Evolutionary conservation across 1,140 invertebrate species (phyloP), one percentile per base, ranked within the genome.

Genomic region (Drosophila asahinai): DNA sequence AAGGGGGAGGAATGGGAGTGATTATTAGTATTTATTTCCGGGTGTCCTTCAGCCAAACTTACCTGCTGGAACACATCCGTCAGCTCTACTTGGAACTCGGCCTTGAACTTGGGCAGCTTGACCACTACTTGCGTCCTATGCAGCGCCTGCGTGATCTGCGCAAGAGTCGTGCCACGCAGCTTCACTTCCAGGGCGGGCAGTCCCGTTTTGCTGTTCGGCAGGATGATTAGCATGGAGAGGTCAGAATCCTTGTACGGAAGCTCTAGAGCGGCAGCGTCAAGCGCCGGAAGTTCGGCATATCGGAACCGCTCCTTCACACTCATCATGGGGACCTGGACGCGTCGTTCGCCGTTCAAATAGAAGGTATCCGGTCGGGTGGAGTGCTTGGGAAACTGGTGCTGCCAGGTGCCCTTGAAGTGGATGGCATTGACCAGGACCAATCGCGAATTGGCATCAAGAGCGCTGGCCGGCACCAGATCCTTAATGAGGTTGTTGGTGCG

Each of bases 391-490:
- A 92, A 93, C 47, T 74, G 43, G 52, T 91, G 74, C 33, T 62
- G 47, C 91, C 92, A 93, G n/a, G 67, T 78, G 47, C 92, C 92
- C 47, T 93, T 93, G 49, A 96, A 96, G 83, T 96, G 95, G 33
- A 96, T 93, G 4, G 95, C 95, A 89, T 96, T 96, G 2, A 95
- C 93, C 11, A 96, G 91, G 9, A 96, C 93, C 59, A 96, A 64
- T 22, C 51, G 92, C 78, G 93, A 93, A 4, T 80, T 27, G 0
- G 14, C 11, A 57, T 70, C 49, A 2, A 94, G 51, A 2, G 77
- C 79, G 52, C 60, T 92, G 33, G 92, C 9, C 2, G 81, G 17
- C 15, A 96, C 73, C 2, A 96, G 82, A 73, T 95, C 77, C 52
- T 93, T 94, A 27, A 96, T 96, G 70, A 94, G 94, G 42, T 94